phyloP scores from a whole-genome alignment of 1,140 invertebrate species.

The Pygmarrhopalites habei region DNA sequence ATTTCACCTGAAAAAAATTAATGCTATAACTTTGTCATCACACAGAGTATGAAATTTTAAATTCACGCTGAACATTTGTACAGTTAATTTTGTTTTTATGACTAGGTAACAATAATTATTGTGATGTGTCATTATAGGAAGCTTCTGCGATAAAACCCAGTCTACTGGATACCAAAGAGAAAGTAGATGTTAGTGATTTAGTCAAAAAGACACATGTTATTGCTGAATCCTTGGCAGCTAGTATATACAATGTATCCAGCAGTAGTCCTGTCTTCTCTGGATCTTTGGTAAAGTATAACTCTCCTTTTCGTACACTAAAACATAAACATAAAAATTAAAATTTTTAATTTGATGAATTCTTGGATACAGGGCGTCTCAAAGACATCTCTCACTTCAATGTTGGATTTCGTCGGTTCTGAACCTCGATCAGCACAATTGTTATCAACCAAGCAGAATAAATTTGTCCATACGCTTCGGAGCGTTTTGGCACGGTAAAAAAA shows the following conservation, averaged over 20 bases:
- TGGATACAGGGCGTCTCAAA: constrained; percentile 64
- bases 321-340: neutral
- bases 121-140: constrained; percentile 3
- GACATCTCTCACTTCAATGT: constrained; percentile 62
- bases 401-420: constrained; percentile 62
- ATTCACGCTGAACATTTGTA: too few species aligned
- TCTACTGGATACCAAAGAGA: constrained; percentile 55
- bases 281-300: constrained; percentile 26
- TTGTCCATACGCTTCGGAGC: constrained; percentile 61
- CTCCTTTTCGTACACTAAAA: neutral
- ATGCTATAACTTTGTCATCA: constrained; percentile 84
- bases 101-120: constrained; percentile 3
- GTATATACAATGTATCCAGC: constrained; percentile 73
- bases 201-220: constrained; percentile 64
- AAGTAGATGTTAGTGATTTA: constrained; percentile 55
- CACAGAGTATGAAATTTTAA: constrained; percentile 53
- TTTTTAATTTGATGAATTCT: neutral
- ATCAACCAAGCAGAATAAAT: constrained; percentile 55
- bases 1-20: constrained; percentile 82
- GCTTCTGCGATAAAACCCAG: constrained; percentile 46
- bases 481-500: constrained; percentile 40
- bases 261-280: constrained; percentile 40
- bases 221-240: constrained; percentile 72
- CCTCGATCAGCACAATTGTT: constrained; percentile 66
- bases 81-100: neutral